These are phyloP conservation scores for Anarsia innoxiella DNA, from an alignment of 2,888 invertebrate genomes.

Conservation along the genomic window DNA sequence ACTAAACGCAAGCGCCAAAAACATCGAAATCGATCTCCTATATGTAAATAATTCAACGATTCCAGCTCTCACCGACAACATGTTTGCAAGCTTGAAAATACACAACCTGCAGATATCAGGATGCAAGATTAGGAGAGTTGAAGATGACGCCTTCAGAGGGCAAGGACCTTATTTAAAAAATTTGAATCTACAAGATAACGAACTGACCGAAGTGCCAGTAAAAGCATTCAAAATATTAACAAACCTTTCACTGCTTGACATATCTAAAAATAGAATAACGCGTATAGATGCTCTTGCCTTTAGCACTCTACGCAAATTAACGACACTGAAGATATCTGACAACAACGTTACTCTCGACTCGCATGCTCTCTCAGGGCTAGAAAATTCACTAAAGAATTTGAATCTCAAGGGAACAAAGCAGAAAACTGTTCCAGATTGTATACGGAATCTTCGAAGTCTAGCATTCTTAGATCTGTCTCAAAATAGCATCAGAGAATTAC, in stretches of 20 bases:
- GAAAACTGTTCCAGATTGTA: constrained; percentile 85
- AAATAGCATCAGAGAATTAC: constrained; percentile 88
- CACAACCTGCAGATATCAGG: constrained; percentile 90
- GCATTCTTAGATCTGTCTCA: constrained; percentile 93
- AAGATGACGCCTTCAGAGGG: constrained; percentile 85
- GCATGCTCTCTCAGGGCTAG: constrained; percentile 85
- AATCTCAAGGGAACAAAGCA: constrained; percentile 92
- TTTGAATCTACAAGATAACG: constrained; percentile 89
- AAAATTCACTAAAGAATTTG: constrained; percentile 87
- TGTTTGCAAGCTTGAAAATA: constrained; percentile 81
- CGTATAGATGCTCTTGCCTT: constrained; percentile 85
- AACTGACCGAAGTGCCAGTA: constrained; percentile 85
- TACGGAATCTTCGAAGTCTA: constrained; percentile 83
- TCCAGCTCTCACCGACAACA: constrained; percentile 77
- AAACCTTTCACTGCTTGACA: constrained; percentile 85
- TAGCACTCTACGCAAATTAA: constrained; percentile 79
- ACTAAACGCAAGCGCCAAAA: constrained; percentile 80
- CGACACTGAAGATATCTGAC: constrained; percentile 90
- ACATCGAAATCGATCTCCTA: constrained; percentile 84
- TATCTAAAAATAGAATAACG: constrained; percentile 87
- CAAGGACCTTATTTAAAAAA: constrained; percentile 88
- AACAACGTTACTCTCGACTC: constrained; percentile 86
- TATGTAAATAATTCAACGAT: constrained; percentile 93
- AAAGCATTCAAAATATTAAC: constrained; percentile 79
- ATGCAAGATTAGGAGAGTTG: constrained; percentile 83